Conservation (phyloP, 2,888 invertebrate genomes). For the Masnerella sp. region DNA sequence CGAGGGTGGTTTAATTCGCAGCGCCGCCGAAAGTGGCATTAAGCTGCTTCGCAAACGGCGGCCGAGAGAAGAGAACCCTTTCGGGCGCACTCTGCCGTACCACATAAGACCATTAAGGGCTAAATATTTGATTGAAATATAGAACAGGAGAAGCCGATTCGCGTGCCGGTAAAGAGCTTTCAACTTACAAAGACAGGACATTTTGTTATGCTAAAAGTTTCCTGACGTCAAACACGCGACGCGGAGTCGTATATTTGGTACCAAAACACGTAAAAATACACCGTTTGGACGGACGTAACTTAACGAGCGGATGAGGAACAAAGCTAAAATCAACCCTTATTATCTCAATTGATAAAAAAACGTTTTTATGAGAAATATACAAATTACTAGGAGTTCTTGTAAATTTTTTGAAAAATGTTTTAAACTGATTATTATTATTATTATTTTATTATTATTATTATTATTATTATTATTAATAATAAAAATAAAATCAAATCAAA, state of each 20-base stretch:
- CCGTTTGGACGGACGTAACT: neutral
- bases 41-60: constrained; percentile 65
- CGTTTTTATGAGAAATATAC: too few species aligned
- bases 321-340: neutral
- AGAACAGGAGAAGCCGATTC: constrained; percentile 65
- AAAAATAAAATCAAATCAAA: too few species aligned
- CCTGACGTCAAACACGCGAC: constrained; percentile 44
- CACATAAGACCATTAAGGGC: constrained; percentile 69
- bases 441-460: too few species aligned
- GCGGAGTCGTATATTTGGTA: constrained; percentile 4
- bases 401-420: too few species aligned
- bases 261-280: constrained; percentile 7
- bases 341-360: too few species aligned
- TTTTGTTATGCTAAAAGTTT: constrained; percentile 51
- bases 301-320: neutral
- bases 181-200: constrained; percentile 46
- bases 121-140: constrained; percentile 75
- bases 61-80: constrained; percentile 63
- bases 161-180: constrained; percentile 70
- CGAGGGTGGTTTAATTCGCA: constrained; percentile 68
- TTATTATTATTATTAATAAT: too few species aligned
- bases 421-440: too few species aligned
- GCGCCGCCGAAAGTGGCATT: constrained; percentile 66
- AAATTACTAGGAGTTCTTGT: too few species aligned
- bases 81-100: constrained; percentile 63